These are phyloP conservation scores for Trichoplusia ni DNA, from an alignment of 1,140 invertebrate species.

Conservation along the genomic window DNA sequence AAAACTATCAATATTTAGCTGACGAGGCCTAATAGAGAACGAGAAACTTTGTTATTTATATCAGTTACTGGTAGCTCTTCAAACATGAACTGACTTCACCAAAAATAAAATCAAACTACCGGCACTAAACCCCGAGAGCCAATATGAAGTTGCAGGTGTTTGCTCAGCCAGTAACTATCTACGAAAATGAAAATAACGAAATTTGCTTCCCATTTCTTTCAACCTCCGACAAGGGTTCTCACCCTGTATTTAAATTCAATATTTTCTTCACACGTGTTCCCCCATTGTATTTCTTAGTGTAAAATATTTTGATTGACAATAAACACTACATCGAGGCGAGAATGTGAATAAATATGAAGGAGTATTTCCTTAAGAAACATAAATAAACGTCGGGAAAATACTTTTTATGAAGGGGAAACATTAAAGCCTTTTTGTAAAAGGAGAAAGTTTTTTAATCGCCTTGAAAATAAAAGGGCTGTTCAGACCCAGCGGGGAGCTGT, in stretches of 20 bases:
- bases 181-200: neutral
- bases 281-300: slow-evolving; percentile 18
- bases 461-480: slow-evolving; percentile 43
- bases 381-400: slow-evolving; percentile 21
- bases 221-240: slow-evolving; percentile 1
- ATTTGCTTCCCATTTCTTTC: neutral
- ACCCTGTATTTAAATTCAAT: slow-evolving; percentile 30
- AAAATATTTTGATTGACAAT: slow-evolving; percentile 39
- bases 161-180: neutral
- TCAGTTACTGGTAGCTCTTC: no score
- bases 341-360: slow-evolving; percentile 26
- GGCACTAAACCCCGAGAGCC: no score
- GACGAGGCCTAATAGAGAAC: no score
- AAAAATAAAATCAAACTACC: no score
- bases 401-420: slow-evolving; percentile 39
- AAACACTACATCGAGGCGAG: slow-evolving; percentile 29
- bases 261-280: slow-evolving; percentile 23
- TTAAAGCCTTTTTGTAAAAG: slow-evolving; percentile 39
- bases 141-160: slow-evolving; percentile 1
- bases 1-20: no score
- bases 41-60: no score
- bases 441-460: slow-evolving; percentile 50
- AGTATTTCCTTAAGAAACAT: slow-evolving; percentile 7
- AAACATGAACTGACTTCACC: neutral
- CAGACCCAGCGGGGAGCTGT: slow-evolving; percentile 27